Conservation (phyloP, 2,113 vertebrate genomes). For the Helogale parvula region DNA sequence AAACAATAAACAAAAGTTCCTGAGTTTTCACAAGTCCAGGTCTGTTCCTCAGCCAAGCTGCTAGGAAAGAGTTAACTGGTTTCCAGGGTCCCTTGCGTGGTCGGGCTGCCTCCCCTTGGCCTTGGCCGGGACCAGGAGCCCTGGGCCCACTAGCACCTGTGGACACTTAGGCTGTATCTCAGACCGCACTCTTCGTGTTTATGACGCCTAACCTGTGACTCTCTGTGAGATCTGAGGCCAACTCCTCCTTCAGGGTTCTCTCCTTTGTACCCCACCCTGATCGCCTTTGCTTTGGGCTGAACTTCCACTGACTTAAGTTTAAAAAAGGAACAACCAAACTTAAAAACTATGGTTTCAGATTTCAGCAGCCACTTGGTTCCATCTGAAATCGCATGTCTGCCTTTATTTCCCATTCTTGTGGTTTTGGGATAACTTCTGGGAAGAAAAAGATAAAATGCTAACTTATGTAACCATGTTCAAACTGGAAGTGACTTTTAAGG, state of each 20-base stretch:
- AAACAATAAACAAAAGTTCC: background rate
- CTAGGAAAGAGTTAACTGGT: background rate
- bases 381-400: background rate
- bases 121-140: background rate
- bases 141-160: rapidly evolving
- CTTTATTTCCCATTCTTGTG: background rate
- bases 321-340: too few relatives aligned
- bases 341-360: background rate
- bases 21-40: background rate
- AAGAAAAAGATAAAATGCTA: background rate
- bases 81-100: rapidly evolving
- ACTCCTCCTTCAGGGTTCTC: too few relatives aligned
- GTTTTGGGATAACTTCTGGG: background rate
- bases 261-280: background rate
- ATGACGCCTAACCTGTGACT: background rate
- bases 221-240: background rate
- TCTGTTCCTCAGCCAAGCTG: background rate
- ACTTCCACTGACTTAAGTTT: background rate
- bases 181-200: background rate
- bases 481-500: background rate
- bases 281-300: background rate
- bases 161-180: too few relatives aligned
- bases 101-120: background rate
- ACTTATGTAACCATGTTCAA: background rate
- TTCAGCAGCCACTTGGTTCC: background rate